A percentile compares a stretch with the other conserved stretches of the same genome.
These are phyloP conservation scores for Philantomba maxwellii DNA, from an alignment of 2,113 vertebrate species.

Conservation along the genomic window DNA sequence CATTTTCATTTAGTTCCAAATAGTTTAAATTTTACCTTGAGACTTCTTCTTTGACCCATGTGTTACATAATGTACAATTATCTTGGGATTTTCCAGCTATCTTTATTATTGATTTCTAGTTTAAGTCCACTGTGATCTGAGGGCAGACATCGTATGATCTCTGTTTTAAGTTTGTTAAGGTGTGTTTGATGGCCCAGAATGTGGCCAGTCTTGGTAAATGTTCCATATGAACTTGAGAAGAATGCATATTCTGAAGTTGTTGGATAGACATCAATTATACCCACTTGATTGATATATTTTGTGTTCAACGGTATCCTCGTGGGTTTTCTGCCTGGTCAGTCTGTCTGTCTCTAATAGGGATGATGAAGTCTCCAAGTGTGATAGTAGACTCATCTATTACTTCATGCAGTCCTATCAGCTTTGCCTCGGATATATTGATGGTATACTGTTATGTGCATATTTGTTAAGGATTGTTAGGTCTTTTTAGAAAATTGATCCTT, in stretches of 20 bases:
- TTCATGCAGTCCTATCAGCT: background rate
- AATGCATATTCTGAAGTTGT: background rate
- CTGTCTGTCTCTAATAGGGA: background rate
- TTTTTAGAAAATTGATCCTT: background rate
- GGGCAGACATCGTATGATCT: background rate
- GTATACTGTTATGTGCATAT: background rate
- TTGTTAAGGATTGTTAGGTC: background rate
- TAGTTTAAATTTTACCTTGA: background rate
- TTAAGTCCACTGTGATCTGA: background rate
- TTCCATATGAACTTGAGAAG: background rate
- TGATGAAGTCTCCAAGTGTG: background rate
- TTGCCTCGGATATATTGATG: background rate
- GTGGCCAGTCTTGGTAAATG: background rate
- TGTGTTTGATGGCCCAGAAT: background rate
- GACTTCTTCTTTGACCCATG: background rate
- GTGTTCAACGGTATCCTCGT: background rate
- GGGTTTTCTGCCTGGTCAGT: background rate
- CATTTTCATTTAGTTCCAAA: background rate
- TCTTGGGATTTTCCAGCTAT: background rate
- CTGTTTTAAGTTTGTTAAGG: background rate
- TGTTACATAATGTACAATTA: background rate
- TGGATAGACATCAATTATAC: background rate
- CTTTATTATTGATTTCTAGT: background rate
- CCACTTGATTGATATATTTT: background rate
- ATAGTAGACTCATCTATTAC: background rate